Base-by-base conservation (phyloP, 2,113 vertebrate genomes). In the Pygathrix nemaeus region DNA sequence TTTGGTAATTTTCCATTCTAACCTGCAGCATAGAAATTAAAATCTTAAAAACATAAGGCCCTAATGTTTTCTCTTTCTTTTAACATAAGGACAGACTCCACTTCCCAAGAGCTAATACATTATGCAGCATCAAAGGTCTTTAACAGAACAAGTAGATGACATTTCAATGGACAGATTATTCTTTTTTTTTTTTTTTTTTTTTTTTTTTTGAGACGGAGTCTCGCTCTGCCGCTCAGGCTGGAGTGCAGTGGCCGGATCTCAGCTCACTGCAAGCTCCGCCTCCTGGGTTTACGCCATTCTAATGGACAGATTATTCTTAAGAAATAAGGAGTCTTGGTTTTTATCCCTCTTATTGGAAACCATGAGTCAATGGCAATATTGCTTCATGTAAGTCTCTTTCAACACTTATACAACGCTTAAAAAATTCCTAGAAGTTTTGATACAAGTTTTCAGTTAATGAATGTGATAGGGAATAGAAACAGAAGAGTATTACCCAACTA, bases 341-440 rank as follows among this genome's bases (percentile, higher is more conserved):
- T 76, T 72, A 59, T 38, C 27, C 59, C 35, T 90, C 5, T 94
- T 64, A 18, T 23, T 93, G 79, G 83, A 95, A 97, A 97, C 16
- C 30, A 88, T 38, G 52, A 93, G 83, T 48, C 27, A 92, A 5
- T 25, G 68, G 52, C 10, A 70, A 59, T 43, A 86, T 90, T 92
- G 23, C 40, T 93, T 35, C 48, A 40, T 59, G 1, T 16, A 50
- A 90, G 50, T 73, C 43, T 88, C 76, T 89, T 93, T 27, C 20
- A 73, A 50, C 1, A 21, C 59, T 55, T 82, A 52, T 14, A n/a
- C 52, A 59, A 92, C 82, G 40, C 78, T 90, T 94, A 82, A 96
- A 83, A 96, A 57, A 93, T 87, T 98, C 93, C 96, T 96, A 85
- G 92, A 87, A 88, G 68, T 96, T 96, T 96, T 90, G 79, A 45